A percentile compares a stretch with the other conserved stretches of the same genome.
Evolutionary conservation across 2,797 vertebrate species (phyloP).

Genomic region (Eremophila alpestris): DNA sequence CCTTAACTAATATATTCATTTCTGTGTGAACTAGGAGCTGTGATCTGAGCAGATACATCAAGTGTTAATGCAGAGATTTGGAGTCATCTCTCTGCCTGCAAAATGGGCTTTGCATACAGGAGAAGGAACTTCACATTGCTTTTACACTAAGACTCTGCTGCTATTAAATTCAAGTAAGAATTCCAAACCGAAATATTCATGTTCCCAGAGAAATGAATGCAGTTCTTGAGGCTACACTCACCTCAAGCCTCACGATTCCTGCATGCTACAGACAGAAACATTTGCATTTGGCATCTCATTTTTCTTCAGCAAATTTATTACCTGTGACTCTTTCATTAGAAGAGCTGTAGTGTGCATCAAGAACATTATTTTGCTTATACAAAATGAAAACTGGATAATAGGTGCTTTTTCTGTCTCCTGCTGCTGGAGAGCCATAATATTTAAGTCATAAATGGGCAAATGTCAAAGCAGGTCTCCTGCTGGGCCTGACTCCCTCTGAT

Average conservation of each 20-base stretch:
- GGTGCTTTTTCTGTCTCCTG: conserved; percentile 11
- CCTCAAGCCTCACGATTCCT: background rate
- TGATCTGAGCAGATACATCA: background rate
- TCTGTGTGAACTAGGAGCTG: background rate
- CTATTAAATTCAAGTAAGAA: background rate
- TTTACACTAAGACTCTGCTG: background rate
- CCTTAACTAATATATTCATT: background rate
- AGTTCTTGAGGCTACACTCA: background rate
- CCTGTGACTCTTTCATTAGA: background rate
- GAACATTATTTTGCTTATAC: background rate
- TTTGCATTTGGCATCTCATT: conserved; percentile 21
- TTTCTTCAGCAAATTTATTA: background rate
- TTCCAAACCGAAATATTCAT: background rate
- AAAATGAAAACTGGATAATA: conserved; percentile 40
- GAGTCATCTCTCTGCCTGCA: background rate
- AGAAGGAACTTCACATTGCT: background rate
- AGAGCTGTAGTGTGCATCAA: background rate
- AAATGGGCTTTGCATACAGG: background rate
- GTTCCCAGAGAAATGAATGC: background rate
- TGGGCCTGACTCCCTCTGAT: conserved; percentile 28
- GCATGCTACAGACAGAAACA: background rate
- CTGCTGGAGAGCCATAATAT: conserved; percentile 40
- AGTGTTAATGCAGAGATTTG: background rate
- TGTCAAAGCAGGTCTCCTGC: conserved; percentile 46
- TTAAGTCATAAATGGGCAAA: conserved; percentile 51